A percentile compares a stretch with the other conserved stretches of the same genome.
phyloP scores from a whole-genome alignment of 2,888 invertebrate species.

The Conchocele bisecta region DNA sequence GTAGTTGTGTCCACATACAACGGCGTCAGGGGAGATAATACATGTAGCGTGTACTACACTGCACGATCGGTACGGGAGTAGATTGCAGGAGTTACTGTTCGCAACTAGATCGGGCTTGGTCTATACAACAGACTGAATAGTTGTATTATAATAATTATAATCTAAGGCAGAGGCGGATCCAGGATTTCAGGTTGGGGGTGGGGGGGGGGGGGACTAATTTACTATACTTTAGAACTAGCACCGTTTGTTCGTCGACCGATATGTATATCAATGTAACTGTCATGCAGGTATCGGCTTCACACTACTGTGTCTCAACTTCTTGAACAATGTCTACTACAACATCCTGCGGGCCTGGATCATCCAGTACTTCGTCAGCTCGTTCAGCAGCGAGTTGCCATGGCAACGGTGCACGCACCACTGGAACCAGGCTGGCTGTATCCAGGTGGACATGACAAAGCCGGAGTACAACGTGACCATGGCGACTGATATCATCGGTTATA shows the following conservation, averaged over 20 bases:
- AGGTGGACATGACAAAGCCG: not conserved
- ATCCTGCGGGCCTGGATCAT: constrained; percentile 98
- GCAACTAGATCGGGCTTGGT: too few relatives aligned
- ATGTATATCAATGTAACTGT: too few relatives aligned
- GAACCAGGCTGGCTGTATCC: constrained; percentile 83
- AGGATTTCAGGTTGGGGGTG: too few relatives aligned
- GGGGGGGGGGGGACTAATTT: too few relatives aligned
- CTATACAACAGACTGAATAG: not conserved
- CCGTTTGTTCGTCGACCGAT: too few relatives aligned
- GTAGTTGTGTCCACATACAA: too few relatives aligned
- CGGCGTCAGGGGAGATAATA: too few relatives aligned
- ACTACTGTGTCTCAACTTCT: constrained; percentile 89
- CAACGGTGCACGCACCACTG: constrained; percentile 86
- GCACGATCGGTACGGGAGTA: too few relatives aligned
- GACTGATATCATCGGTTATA: not conserved
- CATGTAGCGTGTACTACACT: too few relatives aligned
- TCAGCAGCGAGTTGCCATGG: constrained; percentile 93
- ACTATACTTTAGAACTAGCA: too few relatives aligned
- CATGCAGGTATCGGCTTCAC: constrained; percentile 84
- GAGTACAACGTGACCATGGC: not conserved
- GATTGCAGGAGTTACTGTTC: too few relatives aligned
- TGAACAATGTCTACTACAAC: constrained; percentile 97
- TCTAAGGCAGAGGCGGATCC: too few relatives aligned
- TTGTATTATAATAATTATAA: not conserved
- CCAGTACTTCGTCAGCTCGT: constrained; percentile 95